Percentiles rank a stretch among this genome's conserved stretches.
Conservation (phyloP, 2,113 vertebrate species). For the Hipposideros armiger region DNA sequence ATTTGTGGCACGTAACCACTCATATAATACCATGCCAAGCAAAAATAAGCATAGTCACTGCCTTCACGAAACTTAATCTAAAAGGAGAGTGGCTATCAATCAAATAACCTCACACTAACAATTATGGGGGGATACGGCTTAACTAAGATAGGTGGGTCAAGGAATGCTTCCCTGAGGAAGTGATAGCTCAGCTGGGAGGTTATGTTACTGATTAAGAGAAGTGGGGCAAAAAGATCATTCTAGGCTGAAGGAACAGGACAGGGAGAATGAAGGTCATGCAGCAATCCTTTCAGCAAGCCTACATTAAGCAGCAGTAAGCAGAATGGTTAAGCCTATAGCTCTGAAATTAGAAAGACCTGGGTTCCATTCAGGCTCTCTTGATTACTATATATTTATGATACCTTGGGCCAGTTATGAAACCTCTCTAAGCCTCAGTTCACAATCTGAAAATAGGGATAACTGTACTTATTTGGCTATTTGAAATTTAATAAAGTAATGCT, state of each 20-base stretch:
- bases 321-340: not conserved
- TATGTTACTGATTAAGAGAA: not conserved
- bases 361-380: not conserved
- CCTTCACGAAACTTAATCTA: not conserved
- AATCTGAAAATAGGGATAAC: not conserved
- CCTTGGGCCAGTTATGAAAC: not conserved
- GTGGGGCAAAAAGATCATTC: not conserved
- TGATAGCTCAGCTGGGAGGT: not conserved
- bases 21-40: not conserved
- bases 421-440: not conserved
- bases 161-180: not conserved
- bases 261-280: not conserved
- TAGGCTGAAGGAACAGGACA: not conserved
- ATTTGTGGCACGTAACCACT: not conserved
- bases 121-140: not conserved
- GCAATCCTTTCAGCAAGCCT: not conserved
- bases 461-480: not conserved
- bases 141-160: not conserved
- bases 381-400: not conserved
- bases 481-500: slow-evolving; percentile 34
- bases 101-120: not conserved
- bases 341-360: not conserved
- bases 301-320: not conserved
- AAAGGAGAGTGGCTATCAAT: not conserved
- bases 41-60: not conserved